These are phyloP conservation scores for Drosophila sechellia DNA, from an alignment of 1,140 invertebrate species.

Conservation along the genomic window DNA sequence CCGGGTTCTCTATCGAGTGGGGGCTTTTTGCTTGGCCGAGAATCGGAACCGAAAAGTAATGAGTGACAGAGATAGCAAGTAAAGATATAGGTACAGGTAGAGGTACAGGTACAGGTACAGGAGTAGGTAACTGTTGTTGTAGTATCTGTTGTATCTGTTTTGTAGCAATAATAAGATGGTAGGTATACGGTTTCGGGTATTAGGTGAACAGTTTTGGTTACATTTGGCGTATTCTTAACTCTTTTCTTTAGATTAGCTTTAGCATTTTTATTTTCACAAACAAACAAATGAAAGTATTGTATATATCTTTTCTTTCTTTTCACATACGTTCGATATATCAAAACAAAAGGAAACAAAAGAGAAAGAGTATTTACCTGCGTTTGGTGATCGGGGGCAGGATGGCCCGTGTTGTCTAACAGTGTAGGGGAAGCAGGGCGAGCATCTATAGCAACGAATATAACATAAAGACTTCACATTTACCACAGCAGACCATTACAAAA, in stretches of 20 bases:
- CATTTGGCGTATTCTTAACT: constrained; percentile 68
- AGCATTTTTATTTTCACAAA: constrained; percentile 59
- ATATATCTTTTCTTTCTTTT: constrained; percentile 56
- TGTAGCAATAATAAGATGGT: constrained; percentile 60
- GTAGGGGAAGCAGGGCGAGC: constrained; percentile 85
- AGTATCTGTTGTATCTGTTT: constrained; percentile 54
- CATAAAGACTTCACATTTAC: constrained; percentile 86
- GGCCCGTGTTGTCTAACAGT: constrained; percentile 85
- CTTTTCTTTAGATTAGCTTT: constrained; percentile 57
- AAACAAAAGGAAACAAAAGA: constrained; percentile 78
- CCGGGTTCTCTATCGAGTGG: not conserved
- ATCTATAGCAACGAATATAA: constrained; percentile 87
- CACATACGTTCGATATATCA: constrained; percentile 59
- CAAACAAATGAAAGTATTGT: constrained; percentile 61
- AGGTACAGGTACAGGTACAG: constrained; percentile 37
- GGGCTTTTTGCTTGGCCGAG: constrained; percentile 16
- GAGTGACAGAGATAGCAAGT: constrained; percentile 71
- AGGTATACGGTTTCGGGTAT: constrained; percentile 49
- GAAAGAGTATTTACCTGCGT: constrained; percentile 85
- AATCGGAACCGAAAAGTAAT: constrained; percentile 68
- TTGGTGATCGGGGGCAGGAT: constrained; percentile 85
- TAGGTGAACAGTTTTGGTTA: constrained; percentile 58
- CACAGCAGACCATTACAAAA: constrained; percentile 85
- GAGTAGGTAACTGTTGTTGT: constrained; percentile 43
- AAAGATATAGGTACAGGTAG: constrained; percentile 33